These are phyloP conservation scores for Epizoanthus illoricatus DNA, from an alignment of 92 coral and sea anemone species.

Conservation along the genomic window DNA sequence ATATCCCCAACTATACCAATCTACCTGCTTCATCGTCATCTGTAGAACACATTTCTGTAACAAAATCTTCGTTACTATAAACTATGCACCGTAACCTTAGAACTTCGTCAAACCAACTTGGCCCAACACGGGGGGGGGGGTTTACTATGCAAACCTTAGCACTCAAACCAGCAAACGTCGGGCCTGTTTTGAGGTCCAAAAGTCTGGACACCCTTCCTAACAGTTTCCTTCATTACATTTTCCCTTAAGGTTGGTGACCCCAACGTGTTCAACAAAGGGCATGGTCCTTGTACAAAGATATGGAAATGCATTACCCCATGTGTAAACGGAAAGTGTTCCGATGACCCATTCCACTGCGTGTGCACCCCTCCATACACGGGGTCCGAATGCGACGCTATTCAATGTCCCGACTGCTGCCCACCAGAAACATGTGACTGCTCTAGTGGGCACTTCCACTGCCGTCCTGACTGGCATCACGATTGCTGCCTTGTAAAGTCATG, in stretches of 20 bases:
- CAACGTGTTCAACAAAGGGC: conserved; percentile 44
- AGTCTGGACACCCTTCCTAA: background rate
- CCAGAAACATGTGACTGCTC: conserved; percentile 91
- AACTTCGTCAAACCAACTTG: background rate
- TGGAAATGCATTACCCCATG: conserved; percentile 71
- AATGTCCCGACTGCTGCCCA: conserved; percentile 86
- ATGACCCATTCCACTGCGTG: conserved; percentile 67
- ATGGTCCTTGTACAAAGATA: conserved; percentile 76
- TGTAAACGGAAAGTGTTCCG: conserved; percentile 65
- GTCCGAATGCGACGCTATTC: conserved; percentile 71
- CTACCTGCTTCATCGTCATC: too few relatives aligned
- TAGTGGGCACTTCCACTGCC: conserved; percentile 46
- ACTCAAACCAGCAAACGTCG: too few relatives aligned
- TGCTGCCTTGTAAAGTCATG: conserved; percentile 89
- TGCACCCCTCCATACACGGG: conserved; percentile 71
- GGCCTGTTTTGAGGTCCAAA: too few relatives aligned
- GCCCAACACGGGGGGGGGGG: conserved; percentile 20
- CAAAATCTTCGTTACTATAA: too few relatives aligned
- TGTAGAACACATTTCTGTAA: too few relatives aligned
- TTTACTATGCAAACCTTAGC: conserved; percentile 6
- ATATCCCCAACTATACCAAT: too few relatives aligned
- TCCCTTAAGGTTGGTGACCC: conserved; percentile 19
- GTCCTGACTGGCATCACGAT: conserved; percentile 71
- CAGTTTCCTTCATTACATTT: background rate
- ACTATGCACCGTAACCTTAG: too few relatives aligned